Base-by-base conservation (phyloP, 2,797 vertebrate genomes). In the Silurus lanzhouensis region DNA sequence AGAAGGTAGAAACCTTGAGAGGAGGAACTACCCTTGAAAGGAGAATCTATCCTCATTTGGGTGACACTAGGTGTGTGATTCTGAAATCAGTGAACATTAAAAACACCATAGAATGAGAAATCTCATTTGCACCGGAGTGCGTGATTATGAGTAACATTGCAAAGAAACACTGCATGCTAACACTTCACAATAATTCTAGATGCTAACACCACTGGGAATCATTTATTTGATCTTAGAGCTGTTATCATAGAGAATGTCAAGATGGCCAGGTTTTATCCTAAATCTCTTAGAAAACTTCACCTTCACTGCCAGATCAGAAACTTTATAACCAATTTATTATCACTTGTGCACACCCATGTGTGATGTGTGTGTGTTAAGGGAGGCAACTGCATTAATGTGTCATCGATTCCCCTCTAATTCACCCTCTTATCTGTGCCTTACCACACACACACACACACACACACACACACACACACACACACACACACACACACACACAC, bases 401-500 rank as follows among this genome's bases (percentile, higher is more conserved):
- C 70, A 72, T 72, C 12, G 44, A 72, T 72, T 52, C 71, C 19
- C 44, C 19, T 71, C 38, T 71, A 22, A 19, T 46, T 71, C 20
- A 22, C 22, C 12, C 20, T 72, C 71, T 72, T 72, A 72, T 72
- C 71, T 27, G 72, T 25, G 6, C 22, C 46, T 25, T 55, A n/a
- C 20, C 70, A 72, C 44, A 13, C 70, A n/a, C 70, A 48, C 70
- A 72, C 68, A 70, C 68, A 46, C 68, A 46, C 38, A 44, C 68
- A 22, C 68, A 70, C 68, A 70, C 68, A 46, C 68, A 71, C 68
- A 71, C 68, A 46, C 38, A 46, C 68, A 71, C 68, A 46, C 27
- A 68, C 66, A 38, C 31, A 38, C 70, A 27, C 82, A 83, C 88
- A 82, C 44, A 82, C 52, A 87, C 61, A 57, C 85, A 89, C 77